These are phyloP conservation scores for Emydocephalus ijimae DNA, from an alignment of 2,113 vertebrate species.

Conservation along the genomic window DNA sequence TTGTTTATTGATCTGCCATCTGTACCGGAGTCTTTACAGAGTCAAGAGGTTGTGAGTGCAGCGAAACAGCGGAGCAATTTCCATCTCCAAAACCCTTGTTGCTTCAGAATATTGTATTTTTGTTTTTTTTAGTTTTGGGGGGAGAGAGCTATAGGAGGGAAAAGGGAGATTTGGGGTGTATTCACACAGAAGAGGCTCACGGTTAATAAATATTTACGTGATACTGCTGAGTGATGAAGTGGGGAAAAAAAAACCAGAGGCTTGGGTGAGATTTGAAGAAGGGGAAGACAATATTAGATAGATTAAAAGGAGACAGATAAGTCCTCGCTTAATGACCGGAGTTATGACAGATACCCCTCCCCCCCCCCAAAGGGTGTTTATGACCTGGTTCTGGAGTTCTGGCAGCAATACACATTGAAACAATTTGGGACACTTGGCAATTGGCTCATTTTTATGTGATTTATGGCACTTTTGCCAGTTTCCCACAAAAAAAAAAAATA, in stretches of 20 bases:
- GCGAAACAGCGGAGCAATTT: conserved; percentile 59
- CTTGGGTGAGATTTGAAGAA: background rate
- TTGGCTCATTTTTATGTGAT: no score
- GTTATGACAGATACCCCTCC: background rate
- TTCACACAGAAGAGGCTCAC: background rate
- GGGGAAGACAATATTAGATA: background rate
- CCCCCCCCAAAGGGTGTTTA: background rate
- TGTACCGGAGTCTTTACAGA: conserved; percentile 73
- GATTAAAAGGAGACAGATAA: background rate
- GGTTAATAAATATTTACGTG: background rate
- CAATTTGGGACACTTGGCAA: no score
- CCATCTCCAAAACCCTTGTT: conserved; percentile 13
- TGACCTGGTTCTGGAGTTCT: background rate
- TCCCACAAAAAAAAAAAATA: no score
- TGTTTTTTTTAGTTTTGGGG: background rate
- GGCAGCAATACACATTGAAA: background rate
- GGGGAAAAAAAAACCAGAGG: no score
- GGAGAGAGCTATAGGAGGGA: background rate
- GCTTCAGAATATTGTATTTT: background rate
- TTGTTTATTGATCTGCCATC: conserved; percentile 86
- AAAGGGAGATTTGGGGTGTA: background rate
- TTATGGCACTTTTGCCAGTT: no score
- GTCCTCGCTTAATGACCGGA: background rate
- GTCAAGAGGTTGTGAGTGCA: conserved; percentile 73
- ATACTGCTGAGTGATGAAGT: background rate